Evolutionary conservation across 2,888 invertebrate species (phyloP), one percentile per base, ranked within the genome.

Genomic region (Archips crataeganus): DNA sequence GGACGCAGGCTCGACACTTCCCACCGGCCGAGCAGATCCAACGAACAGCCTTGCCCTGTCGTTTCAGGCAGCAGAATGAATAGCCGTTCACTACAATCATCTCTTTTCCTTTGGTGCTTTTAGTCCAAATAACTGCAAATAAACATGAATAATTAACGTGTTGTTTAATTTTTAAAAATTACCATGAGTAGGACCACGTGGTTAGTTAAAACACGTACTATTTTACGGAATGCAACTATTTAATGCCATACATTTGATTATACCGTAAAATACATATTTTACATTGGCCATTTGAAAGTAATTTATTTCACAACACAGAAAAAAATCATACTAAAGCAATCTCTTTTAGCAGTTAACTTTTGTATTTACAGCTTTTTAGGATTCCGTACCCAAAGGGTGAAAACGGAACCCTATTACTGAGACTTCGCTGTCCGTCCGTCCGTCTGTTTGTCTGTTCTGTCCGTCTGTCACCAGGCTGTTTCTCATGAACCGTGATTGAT

Each of bases 61-160:
- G 47, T 1, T n/a, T 15, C 10, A 36, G 49, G 67, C 67, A 72
- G 42, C 74, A 74, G 39, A 75, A 78, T 3, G 64, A 59, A 49
- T 70, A 76, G 0, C 71, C 75, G 10, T 80, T 69, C 2, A 78
- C 3, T 6, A 64, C 3, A 2, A 32, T 32, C 64, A 64, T 47
- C 5, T 64, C 64, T 13, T 64, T 64, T 36, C 64, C 64, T 2
- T 51, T 49, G 3, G 2, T 8, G 15, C 49, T 64, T 36, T 42
- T 36, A 9, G 39, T 54, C 51, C 51, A 65, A 42, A 62, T 45
- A 42, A 62, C 62, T 62, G 23, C 4, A n/a, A 42, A 13, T 4
- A 49, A 49, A 49, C 1, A 4, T 49, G 4, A n/a, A 49, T 39
- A 0, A 23, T n/a, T n/a, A n/a, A n/a, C n/a, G n/a, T n/a, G 23